Conservation (phyloP, 2,888 invertebrate genomes). For the Pseudococcus longispinus region DNA sequence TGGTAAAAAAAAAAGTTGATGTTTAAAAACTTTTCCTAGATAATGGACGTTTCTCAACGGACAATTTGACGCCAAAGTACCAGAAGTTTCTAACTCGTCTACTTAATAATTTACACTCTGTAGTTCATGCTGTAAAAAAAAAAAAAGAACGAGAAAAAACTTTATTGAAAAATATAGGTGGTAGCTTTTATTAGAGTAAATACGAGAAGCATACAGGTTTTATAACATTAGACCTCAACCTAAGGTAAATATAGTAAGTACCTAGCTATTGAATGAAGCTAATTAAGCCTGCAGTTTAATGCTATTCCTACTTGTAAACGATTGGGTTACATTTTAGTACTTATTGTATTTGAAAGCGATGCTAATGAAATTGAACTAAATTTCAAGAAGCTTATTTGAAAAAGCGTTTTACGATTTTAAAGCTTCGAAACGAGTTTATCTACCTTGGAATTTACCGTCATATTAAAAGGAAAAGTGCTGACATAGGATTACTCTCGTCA, state of each 20-base stretch:
- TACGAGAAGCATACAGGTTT: not conserved
- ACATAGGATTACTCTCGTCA: not conserved
- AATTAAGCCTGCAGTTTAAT: not conserved
- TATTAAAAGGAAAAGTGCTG: conserved; percentile 20
- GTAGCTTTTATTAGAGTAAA: not conserved
- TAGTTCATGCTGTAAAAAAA: not conserved
- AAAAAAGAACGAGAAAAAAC: not conserved
- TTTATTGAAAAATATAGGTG: conserved; percentile 23
- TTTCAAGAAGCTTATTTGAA: not conserved
- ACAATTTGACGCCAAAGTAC: conserved; percentile 17
- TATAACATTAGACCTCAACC: not conserved
- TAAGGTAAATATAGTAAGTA: not conserved
- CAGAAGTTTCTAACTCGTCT: not conserved
- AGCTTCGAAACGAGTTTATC: not conserved
- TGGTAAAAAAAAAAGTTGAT: conserved; percentile 9
- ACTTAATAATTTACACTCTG: conserved; percentile 23
- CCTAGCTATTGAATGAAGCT: not conserved
- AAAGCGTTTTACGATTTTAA: conserved; percentile 25
- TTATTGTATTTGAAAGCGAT: not conserved
- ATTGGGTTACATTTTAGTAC: not conserved
- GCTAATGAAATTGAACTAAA: conserved; percentile 18
- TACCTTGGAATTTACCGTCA: not conserved
- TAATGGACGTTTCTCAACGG: conserved; percentile 4
- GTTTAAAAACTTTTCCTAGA: conserved; percentile 15
- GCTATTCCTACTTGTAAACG: not conserved